Evolutionary conservation across 2,113 vertebrate species (phyloP), one percentile per base, ranked within the genome.

Genomic region (Nothocercus nigrocapillus): DNA sequence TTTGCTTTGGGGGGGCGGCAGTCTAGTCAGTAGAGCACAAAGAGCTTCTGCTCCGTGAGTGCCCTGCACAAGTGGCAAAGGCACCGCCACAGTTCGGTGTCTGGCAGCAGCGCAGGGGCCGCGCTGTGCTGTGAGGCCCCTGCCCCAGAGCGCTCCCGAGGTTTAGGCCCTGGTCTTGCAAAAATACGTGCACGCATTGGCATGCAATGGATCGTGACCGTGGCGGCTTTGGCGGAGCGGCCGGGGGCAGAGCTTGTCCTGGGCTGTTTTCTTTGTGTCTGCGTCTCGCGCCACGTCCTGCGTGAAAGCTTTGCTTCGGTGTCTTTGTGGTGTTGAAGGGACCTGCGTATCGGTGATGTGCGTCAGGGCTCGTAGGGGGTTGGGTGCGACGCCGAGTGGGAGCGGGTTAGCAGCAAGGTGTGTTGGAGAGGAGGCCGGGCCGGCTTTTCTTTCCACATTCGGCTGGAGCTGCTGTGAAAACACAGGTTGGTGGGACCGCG

Each of bases 201-300:
- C 17, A 36, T 38, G 13, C 49, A 20, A 25, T 28, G 34, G 30
- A n/a, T 34, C 25, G 45, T 36, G 25, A 22, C 4, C 6, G 47
- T 3, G 10, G 27, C 49, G 10, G 27, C 69, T 27, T 53, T 49
- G 51, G 9, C 51, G 27, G n/a, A 25, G 58, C 45, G 24, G 18
- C 0, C 2, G 5, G 8, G 2, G 30, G 45, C 36, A 20, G 69
- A 1, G 0, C 40, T 69, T 0, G 0, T 16, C 24, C 44, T n/a
- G 89, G 30, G 22, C 1, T 17, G 22, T 77, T 78, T 72, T 56
- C 24, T 81, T 74, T 0, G 0, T 44, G 44, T 40, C 83, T 11
- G 73, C 2, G 47, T 61, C 58, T 75, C 28, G 9, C 22, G 19
- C 10, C 69, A 16, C 4, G 25, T 72, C 69, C 77, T 4, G 21